These are phyloP conservation scores for Nothobranchius kuhntae DNA, from an alignment of 2,113 vertebrate genomes.

Conservation along the genomic window DNA sequence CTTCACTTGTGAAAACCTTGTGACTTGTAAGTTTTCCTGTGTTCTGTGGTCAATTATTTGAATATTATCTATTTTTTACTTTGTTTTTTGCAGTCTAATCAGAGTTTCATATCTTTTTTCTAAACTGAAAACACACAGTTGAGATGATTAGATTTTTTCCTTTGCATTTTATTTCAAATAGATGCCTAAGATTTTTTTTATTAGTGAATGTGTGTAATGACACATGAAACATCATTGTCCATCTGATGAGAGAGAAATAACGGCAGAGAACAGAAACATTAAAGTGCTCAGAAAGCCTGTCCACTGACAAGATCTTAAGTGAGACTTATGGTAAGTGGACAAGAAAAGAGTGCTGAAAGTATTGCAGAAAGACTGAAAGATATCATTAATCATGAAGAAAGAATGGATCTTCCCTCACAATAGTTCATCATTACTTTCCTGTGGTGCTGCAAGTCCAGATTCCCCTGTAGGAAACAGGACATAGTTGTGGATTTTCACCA, in stretches of 20 bases:
- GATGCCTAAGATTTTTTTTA: background rate
- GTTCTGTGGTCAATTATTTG: slow-evolving; percentile 71
- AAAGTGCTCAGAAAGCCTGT: slow-evolving; percentile 64
- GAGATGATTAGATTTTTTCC: too few relatives aligned
- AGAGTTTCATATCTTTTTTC: slow-evolving; percentile 59
- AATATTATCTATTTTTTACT: slow-evolving; percentile 38
- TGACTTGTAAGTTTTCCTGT: slow-evolving; percentile 65
- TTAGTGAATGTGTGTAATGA: slow-evolving; percentile 22
- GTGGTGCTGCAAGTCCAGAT: slow-evolving; percentile 40
- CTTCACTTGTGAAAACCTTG: slow-evolving; percentile 66
- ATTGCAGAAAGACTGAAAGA: slow-evolving; percentile 41
- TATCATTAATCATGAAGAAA: slow-evolving; percentile 74
- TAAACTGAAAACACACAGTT: slow-evolving; percentile 25
- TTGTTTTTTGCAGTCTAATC: slow-evolving; percentile 68
- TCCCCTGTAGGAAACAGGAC: slow-evolving; percentile 30
- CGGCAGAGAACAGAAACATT: slow-evolving; percentile 54
- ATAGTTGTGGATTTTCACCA: slow-evolving; percentile 24
- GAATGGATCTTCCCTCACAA: slow-evolving; percentile 51
- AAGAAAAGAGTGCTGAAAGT: slow-evolving; percentile 49
- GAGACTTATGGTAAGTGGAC: slow-evolving; percentile 66
- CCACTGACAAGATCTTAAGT: slow-evolving; percentile 74
- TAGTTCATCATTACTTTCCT: slow-evolving; percentile 60
- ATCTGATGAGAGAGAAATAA: slow-evolving; percentile 53
- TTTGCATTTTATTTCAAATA: background rate
- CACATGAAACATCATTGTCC: slow-evolving; percentile 65